Conservation (phyloP, 2,888 invertebrate species). For the Exocentrus adspersus region DNA sequence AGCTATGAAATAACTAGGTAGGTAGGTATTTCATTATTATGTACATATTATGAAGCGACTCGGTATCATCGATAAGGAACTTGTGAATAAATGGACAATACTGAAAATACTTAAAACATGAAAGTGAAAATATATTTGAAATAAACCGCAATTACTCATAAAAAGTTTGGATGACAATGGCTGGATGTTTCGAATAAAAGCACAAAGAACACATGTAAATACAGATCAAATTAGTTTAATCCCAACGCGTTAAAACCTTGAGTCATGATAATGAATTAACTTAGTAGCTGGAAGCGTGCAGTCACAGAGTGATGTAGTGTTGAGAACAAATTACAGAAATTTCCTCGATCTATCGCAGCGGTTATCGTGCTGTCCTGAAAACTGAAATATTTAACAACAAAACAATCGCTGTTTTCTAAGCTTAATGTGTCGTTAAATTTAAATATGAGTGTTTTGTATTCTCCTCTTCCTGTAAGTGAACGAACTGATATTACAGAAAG, state of each 20-base stretch:
- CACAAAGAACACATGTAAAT: not conserved
- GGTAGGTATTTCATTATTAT: no score
- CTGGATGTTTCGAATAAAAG: no score
- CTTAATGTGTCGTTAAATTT: not conserved
- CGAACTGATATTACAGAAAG: conserved; percentile 9
- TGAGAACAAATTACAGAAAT: conserved; percentile 11
- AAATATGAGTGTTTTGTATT: conserved; percentile 32
- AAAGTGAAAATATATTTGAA: no score
- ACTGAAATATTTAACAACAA: not conserved
- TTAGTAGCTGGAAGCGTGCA: conserved; percentile 13
- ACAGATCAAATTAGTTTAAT: conserved; percentile 8
- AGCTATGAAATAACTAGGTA: no score
- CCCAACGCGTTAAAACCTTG: conserved; percentile 9
- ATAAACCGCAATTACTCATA: no score
- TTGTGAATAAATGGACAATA: no score
- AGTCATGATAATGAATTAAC: conserved; percentile 18
- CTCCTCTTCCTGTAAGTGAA: conserved; percentile 15
- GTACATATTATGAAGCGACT: no score
- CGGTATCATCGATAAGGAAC: no score
- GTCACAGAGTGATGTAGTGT: no score
- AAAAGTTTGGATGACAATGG: no score
- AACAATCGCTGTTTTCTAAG: not conserved
- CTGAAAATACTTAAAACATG: no score
- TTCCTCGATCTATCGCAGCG: not conserved
- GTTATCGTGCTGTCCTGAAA: not conserved